Base-by-base conservation (phyloP, 53 echinoderm and acorn worm genomes). In the Apostichopus leukothele region DNA sequence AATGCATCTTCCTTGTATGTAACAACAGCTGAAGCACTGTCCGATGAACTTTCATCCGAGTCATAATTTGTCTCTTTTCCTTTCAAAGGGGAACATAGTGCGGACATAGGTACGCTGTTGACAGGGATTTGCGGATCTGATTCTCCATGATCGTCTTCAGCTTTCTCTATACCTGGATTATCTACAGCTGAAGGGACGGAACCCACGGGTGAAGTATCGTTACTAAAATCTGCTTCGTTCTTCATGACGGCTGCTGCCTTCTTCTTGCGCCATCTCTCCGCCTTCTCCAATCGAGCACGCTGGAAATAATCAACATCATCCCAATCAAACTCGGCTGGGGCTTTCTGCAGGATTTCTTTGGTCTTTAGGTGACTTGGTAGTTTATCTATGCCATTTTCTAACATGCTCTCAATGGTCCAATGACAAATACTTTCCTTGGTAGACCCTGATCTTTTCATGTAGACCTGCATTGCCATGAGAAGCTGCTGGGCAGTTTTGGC, bases 181-280 rank as follows among this genome's bases (percentile, higher is more conserved):
- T 50, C 27, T 8, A 20, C 50, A 12, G 25, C 79, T 12, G 87
- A 87, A 80, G 78, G 55, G n/a, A 68, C 80, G 23, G 78, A 86
- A 51, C 51, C 78, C 20, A 25, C 60, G 19, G 79, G 86, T 23
- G 79, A 88, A 53, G 87, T 80, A 50, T 88, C 80, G 80, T 74
- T 79, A n/a, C 88, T 88, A 57, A 79, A 78, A 1, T 54, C 54
- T 73, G 77, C 91, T 23, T 88, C 88, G n/a, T 10, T 80, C 77
- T 76, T 13, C 89, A 22, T 25, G 39, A 39, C 2, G 9, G 52
- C 71, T 9, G 52, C 75, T 52, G 20, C 19, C n/a, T 75, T 88
- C 88, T 75, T 88, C 26, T 53, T 88, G 1, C 57, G 53, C 88
- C 88, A 88, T 52, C 88, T 63, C 10, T 60, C 67, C 25, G 85